These are phyloP conservation scores for Tetrao urogallus DNA, from an alignment of 2,113 vertebrate species.

Conservation along the genomic window DNA sequence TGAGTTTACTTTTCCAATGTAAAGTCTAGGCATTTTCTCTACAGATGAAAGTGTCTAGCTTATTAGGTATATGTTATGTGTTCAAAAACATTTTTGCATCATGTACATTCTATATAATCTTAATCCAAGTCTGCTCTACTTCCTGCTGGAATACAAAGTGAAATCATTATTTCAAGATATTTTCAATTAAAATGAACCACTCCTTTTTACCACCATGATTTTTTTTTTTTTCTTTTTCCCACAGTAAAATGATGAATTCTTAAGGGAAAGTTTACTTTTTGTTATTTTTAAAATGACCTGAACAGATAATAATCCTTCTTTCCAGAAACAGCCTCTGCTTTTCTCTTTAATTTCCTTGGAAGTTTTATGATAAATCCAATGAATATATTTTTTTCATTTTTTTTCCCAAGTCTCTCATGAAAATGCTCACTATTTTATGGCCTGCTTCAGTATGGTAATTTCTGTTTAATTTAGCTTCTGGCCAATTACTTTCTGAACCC, in stretches of 20 bases:
- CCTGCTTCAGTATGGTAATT: neutral
- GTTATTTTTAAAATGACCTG: neutral
- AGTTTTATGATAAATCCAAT: neutral
- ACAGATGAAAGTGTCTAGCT: neutral
- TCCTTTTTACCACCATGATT: neutral
- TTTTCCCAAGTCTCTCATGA: neutral
- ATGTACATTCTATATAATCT: neutral
- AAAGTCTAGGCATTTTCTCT: conserved; percentile 24
- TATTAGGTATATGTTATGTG: neutral
- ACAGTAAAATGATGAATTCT: neutral
- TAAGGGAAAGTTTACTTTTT: neutral
- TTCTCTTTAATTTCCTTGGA: neutral
- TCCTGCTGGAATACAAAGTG: neutral
- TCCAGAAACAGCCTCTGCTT: neutral
- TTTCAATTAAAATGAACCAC: neutral
- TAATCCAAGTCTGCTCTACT: neutral
- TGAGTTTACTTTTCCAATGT: conserved; percentile 4
- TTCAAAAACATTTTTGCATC: neutral
- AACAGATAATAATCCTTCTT: neutral
- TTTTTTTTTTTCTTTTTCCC: neutral
- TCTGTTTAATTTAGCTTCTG: conserved; percentile 18
- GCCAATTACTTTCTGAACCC: neutral
- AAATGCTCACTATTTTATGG: neutral
- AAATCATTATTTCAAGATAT: neutral
- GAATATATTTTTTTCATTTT: neutral